Evolutionary conservation across 2,888 invertebrate species (phyloP), one percentile per base, ranked within the genome.

Genomic region (Charanyca ferruginea): DNA sequence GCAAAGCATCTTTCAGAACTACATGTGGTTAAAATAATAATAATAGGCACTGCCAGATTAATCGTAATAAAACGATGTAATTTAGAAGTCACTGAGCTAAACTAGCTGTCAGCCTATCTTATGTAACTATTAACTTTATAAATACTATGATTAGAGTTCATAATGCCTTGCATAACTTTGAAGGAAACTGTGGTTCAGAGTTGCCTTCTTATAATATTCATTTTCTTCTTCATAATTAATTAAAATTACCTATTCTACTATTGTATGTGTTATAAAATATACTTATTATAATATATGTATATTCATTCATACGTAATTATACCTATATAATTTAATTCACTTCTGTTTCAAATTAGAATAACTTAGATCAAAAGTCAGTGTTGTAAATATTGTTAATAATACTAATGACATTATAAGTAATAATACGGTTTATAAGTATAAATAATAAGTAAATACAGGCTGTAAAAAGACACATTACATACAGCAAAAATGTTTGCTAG

Each of bases 381-480:
- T 88, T 93, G 92, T 93, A 93, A 86, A 92, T 91, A 92, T 89
- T 87, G 87, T 89, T 86, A 80, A 82, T 83, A 77, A 68, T 76
- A 75, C 66, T 83, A 76, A 78, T 80, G 77, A 83, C 75, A 82
- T 75, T 78, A 68, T 79, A 68, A 81, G 77, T 79, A 81, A 71
- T 83, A 66, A 54, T 74, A 77, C 72, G 80, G 84, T 67, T 68
- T 48, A 66, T 74, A 65, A 66, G 58, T 78, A 75, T 63, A 66
- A 75, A 73, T 80, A 76, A 77, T 86, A 87, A 81, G 83, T 86
- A 73, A 85, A 83, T 82, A 38, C 38, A 16, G 38, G 35, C 16
- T 38, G 38, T 38, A 38, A 16, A 38, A 38, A 38, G 38, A 38
- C 38, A 38, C 16, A 13, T 9, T 9, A 38, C 32, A 6, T 38